phyloP scores from a whole-genome alignment of 2,888 invertebrate genomes.

The Ariolimax columbianus region DNA sequence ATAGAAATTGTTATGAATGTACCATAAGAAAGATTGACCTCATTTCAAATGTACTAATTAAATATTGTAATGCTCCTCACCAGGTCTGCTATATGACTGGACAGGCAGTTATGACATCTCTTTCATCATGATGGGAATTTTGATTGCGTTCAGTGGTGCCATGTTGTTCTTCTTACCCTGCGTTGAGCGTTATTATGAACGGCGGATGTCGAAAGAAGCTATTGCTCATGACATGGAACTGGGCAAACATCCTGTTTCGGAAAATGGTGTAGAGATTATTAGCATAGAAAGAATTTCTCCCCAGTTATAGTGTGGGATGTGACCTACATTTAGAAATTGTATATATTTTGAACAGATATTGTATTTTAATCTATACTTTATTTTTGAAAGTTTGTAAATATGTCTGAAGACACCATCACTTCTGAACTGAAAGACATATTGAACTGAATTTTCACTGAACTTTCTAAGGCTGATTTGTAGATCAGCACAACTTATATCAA shows the following conservation, averaged over 20 bases:
- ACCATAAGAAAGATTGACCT: too few species aligned
- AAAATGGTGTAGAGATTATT: constrained; percentile 6
- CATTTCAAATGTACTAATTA: background rate
- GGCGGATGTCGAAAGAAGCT: constrained; percentile 23
- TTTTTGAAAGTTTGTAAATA: too few species aligned
- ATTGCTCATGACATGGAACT: constrained; percentile 46
- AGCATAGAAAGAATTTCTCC: constrained; percentile 1
- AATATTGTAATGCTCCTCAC: constrained; percentile 65
- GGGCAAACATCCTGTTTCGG: constrained; percentile 38
- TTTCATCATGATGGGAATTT: constrained; percentile 91
- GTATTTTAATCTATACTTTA: too few species aligned
- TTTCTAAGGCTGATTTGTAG: too few species aligned
- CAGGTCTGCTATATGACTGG: constrained; percentile 91
- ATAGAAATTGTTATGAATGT: too few species aligned
- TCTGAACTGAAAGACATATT: too few species aligned
- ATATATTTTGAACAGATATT: too few species aligned
- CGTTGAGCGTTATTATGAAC: constrained; percentile 56
- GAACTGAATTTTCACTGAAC: too few species aligned
- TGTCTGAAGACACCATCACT: too few species aligned
- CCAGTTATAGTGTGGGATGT: background rate
- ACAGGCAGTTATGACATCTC: constrained; percentile 89
- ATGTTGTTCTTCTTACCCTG: constrained; percentile 87
- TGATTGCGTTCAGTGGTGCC: constrained; percentile 91
- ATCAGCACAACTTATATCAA: too few species aligned
- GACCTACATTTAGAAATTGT: background rate